Evolutionary conservation across 2,113 vertebrate genomes (phyloP), one percentile per base, ranked within the genome.

Genomic region (Gobius niger): DNA sequence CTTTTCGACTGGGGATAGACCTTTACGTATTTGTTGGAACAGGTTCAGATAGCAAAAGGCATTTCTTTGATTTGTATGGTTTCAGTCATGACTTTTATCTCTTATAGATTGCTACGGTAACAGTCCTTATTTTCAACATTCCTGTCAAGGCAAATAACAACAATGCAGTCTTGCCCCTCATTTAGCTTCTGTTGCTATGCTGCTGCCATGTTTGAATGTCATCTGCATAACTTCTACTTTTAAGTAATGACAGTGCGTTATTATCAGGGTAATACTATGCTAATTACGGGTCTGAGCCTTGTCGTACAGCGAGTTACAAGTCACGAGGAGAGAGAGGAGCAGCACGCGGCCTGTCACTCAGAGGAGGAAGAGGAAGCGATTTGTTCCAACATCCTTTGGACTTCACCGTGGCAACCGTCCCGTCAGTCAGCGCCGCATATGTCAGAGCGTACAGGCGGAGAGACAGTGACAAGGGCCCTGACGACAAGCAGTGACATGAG

Each of bases 351-450:
- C 75, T 78, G 78, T 80, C 79, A 77, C 60, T 65, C 60, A 63
- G 62, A 78, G 82, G 78, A 85, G 79, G 78, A 82, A 74, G 71
- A 66, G 76, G 67, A 67, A 74, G 85, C 71, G 77, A 87, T 82
- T 80, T 81, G 80, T 73, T 73, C 78, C 74, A 80, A 72, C 87
- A 85, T 82, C 80, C 74, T 73, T 78, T 76, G 51, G 65, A 82
- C 78, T 82, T 85, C 72, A 84, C 80, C 78, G 72, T 75, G 5
- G 67, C 72, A 73, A 77, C 68, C 0, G 57, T 57, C 61, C 78
- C 83, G 81, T 85, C 85, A 86, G 80, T 83, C 86, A 82, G 50
- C 76, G 69, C 61, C 80, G 75, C 82, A 85, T 85, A 81, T 89
- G 89, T 89, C 83, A 82, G 24, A 34, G 63, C 7, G 57, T 68